These are phyloP conservation scores for Girardia tigrina DNA, from an alignment of 2,888 invertebrate species.

Conservation along the genomic window DNA sequence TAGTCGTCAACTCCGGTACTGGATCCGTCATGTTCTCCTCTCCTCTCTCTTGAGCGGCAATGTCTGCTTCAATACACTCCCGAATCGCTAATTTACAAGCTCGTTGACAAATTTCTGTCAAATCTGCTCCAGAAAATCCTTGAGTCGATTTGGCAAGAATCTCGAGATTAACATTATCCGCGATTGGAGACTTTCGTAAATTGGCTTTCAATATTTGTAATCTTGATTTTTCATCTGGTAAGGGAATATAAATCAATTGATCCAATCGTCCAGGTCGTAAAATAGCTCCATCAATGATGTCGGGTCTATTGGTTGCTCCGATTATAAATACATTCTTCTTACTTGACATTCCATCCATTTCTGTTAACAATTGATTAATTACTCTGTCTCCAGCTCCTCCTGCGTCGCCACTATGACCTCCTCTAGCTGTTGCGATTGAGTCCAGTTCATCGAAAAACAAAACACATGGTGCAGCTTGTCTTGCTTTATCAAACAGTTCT, in stretches of 20 bases:
- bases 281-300: constrained; percentile 88
- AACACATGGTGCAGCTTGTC: constrained; percentile 95
- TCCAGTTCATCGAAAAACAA: constrained; percentile 98
- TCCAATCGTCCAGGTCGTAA: constrained; percentile 92
- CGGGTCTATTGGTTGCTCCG: constrained; percentile 82
- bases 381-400: constrained; percentile 83
- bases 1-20: constrained; percentile 76
- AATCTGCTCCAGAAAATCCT: constrained; percentile 92
- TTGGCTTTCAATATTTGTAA: constrained; percentile 90
- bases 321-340: constrained; percentile 98
- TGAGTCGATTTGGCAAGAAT: constrained; percentile 59
- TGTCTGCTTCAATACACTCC: constrained; percentile 66
- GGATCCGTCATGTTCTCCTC: constrained; percentile 72
- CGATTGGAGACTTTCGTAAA: constrained; percentile 81
- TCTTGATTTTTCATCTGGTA: constrained; percentile 94
- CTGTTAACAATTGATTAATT: constrained; percentile 96
- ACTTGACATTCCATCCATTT: constrained; percentile 92
- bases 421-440: constrained; percentile 67
- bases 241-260: constrained; percentile 97
- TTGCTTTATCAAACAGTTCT: constrained; percentile 96
- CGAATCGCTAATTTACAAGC: constrained; percentile 97
- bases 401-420: constrained; percentile 33
- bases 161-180: constrained; percentile 83
- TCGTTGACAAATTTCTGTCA: constrained; percentile 97
- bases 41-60: constrained; percentile 63